Conservation (phyloP, 53 echinoderm and acorn worm genomes). For the Arbacia lixula region DNA sequence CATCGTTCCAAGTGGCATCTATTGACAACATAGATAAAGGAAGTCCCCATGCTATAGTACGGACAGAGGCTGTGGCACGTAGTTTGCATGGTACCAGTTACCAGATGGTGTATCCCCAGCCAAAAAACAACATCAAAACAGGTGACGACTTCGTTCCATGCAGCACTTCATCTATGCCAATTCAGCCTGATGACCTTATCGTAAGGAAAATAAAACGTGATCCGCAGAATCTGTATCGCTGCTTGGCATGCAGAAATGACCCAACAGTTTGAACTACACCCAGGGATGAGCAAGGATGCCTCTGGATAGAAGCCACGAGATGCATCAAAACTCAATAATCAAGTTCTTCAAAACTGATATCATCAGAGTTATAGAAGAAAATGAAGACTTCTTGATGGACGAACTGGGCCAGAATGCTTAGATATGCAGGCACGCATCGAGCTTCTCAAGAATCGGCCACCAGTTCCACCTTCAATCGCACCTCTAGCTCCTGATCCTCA, state of each 20-base stretch:
- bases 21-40: constrained; percentile 36
- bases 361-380: neutral
- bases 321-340: too few species aligned
- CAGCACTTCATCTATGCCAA: neutral
- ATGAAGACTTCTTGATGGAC: constrained; percentile 19
- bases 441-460: constrained; percentile 7
- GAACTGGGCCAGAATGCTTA: constrained; percentile 5
- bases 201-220: neutral
- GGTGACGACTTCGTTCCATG: constrained; percentile 24
- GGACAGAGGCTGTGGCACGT: neutral
- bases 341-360: neutral
- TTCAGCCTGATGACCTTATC: neutral
- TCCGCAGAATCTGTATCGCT: constrained; percentile 3
- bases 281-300: neutral
- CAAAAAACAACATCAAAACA: neutral
- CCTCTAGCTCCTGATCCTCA: too few species aligned
- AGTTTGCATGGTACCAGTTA: constrained; percentile 33
- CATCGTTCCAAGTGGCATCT: neutral
- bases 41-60: neutral
- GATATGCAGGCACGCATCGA: neutral
- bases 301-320: neutral
- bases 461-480: too few species aligned
- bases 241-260: constrained; percentile 1
- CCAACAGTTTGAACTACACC: neutral
- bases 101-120: neutral